Evolutionary conservation across 2,113 vertebrate species (phyloP), one percentile per base, ranked within the genome.

Genomic region (Dolichallabes microphthalmus): DNA sequence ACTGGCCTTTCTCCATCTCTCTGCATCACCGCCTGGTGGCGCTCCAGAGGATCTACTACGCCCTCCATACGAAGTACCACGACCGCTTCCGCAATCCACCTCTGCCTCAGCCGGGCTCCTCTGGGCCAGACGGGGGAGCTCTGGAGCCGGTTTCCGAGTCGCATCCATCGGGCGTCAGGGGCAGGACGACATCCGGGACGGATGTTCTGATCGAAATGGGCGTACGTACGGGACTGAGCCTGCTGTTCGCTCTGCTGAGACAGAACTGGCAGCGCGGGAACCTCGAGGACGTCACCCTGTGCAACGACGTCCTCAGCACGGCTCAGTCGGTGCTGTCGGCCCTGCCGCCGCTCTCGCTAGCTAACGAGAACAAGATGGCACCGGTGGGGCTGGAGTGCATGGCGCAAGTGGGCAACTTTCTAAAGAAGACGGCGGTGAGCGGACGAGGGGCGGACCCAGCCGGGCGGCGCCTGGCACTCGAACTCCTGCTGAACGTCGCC

Each of bases 151-250:
- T 91, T 83, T 91, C 94, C 1, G 90, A 95, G 57, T 86, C 90
- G 30, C 91, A 92, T 87, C 85, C 88, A 92, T 88, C 85, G 86
- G 60, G 79, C 89, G 17, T 89, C 9, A 88, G 84, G 0, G 90
- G 90, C 39, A 92, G 91, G 82, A 89, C 90, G 15, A 93, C 94
- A 87, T 94, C 94, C 0, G 95, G 95, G 32, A 95, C 94, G 2
- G 95, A 96, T 20, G 95, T 95, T 85, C 92, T 96, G 71, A 95
- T 96, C 53, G 95, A 96, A 90, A 95, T 96, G 95, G 95, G 95
- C 0, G 95, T 96, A 78, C 92, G 95, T 87, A 96, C 95, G 3
- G 95, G 95, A 76, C 90, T 96, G 87, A 96, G 94, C 86, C 92
- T 96, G 35, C 94, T 96, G 50, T 95, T 96, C 61, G 94, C 95